Evolutionary conservation across 2,888 invertebrate genomes (phyloP).

Genomic region (Eupeodes luniger): DNA sequence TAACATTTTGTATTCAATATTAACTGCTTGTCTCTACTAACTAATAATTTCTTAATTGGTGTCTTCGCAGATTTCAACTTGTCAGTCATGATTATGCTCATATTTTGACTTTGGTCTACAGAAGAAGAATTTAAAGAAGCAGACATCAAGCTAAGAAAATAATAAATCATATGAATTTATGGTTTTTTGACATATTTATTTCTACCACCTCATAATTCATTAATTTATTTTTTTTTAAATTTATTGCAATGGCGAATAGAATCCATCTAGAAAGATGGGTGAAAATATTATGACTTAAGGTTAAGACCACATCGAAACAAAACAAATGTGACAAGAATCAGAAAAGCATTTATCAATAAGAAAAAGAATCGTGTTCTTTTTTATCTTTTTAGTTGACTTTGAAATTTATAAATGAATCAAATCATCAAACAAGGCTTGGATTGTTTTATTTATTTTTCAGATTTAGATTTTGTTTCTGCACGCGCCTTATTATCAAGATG

Average conservation of each 20-base stretch:
- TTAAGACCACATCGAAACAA: not conserved
- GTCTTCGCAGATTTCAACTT: not conserved
- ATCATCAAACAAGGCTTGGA: not conserved
- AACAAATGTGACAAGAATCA: slow-evolving; percentile 4
- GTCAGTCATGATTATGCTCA: not conserved
- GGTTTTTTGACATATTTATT: slow-evolving; percentile 25
- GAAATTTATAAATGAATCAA: not conserved
- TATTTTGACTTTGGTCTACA: no score
- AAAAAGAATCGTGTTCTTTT: slow-evolving; percentile 15
- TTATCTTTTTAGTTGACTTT: not conserved
- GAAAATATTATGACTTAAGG: slow-evolving; percentile 5
- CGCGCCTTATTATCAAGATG: slow-evolving; percentile 55
- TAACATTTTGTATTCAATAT: not conserved
- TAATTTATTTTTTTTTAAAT: slow-evolving; percentile 22
- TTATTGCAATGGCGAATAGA: slow-evolving; percentile 18
- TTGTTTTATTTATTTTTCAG: slow-evolving; percentile 28
- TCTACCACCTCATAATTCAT: not conserved
- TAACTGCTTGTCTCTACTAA: not conserved
- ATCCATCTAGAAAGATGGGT: not conserved
- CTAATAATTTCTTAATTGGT: not conserved
- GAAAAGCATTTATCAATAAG: not conserved
- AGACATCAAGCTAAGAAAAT: not conserved
- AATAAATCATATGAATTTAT: slow-evolving; percentile 35
- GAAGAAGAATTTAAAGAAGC: slow-evolving; percentile 12
- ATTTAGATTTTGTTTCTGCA: slow-evolving; percentile 26